Percentiles rank a stretch among this genome's conserved stretches.
These are phyloP conservation scores for Poeciliopsis occidentalis DNA, from an alignment of 2,113 vertebrate species.

Conservation along the genomic window DNA sequence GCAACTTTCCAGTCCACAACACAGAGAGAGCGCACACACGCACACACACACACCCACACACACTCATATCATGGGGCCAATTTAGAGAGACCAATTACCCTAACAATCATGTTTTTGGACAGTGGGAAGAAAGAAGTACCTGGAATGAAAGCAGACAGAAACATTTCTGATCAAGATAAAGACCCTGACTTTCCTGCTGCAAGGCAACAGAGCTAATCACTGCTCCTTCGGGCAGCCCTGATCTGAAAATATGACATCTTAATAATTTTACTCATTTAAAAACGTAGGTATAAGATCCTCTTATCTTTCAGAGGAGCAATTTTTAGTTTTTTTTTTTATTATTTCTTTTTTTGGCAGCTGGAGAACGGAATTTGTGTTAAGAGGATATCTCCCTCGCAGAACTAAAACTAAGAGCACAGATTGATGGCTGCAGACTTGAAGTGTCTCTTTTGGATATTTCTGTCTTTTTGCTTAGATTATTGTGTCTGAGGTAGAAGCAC, in stretches of 20 bases:
- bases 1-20: not conserved
- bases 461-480: not conserved
- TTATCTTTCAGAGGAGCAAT: not conserved
- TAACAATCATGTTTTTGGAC: no score
- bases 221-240: no score
- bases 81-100: not conserved
- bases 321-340: not conserved
- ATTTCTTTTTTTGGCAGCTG: not conserved
- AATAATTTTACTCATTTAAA: no score
- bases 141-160: no score
- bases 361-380: slow-evolving; percentile 12
- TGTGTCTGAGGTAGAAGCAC: slow-evolving; percentile 26
- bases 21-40: not conserved
- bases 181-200: no score
- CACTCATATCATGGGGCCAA: not conserved
- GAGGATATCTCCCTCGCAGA: not conserved
- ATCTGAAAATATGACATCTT: no score
- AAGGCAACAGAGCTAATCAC: no score
- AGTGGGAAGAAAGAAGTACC: no score
- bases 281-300: no score
- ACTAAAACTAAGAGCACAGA: not conserved
- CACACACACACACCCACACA: not conserved
- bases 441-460: not conserved
- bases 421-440: not conserved
- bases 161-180: no score